Evolutionary conservation across 2,113 vertebrate species (phyloP), one percentile per base, ranked within the genome.

Genomic region (Stercorarius parasiticus): DNA sequence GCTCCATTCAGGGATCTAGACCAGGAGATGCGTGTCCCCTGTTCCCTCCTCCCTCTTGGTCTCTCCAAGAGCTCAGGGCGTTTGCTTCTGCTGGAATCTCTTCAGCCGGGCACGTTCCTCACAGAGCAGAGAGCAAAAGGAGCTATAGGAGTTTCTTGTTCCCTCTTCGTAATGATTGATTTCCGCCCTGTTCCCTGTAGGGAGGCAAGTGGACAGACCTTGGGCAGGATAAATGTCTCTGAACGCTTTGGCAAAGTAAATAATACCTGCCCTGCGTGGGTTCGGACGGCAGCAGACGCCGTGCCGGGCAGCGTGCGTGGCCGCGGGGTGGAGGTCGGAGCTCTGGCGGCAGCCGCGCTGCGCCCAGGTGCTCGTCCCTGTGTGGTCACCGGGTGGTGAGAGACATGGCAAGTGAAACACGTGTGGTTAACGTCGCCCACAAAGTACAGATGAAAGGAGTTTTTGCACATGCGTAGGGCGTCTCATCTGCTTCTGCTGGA

Each of bases 401-500:
- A 78, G 55, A 21, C 6, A 0, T 11, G 30, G 62, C 71, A 77
- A 45, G 56, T 42, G 59, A 49, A 70, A 78, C 26, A 9, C 16
- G 6, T 3, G 27, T 73, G 55, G 29, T 49, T 64, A 79, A 13
- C 4, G 1, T 17, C 50, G n/a, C 53, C 43, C 43, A 10, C 38
- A 32, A 34, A 42, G 81, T 42, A 40, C 80, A 47, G 29, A 9
- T 47, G 18, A 52, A 23, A 20, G 56, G 55, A 70, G 16, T 13
- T 81, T 9, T 26, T 90, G 58, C n/a, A 38, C 0, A 0, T 29
- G 13, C 5, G 0, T 52, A 11, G 18, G 15, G 11, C 0, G 0
- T 62, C 45, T 66, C 64, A 81, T n/a, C 19, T 80, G 32, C 16
- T 86, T 36, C 56, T 91, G 34, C 16, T 53, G 76, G 58, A 12